Conservation (phyloP, 2,888 invertebrate species). For the Cheilosia variabilis region DNA sequence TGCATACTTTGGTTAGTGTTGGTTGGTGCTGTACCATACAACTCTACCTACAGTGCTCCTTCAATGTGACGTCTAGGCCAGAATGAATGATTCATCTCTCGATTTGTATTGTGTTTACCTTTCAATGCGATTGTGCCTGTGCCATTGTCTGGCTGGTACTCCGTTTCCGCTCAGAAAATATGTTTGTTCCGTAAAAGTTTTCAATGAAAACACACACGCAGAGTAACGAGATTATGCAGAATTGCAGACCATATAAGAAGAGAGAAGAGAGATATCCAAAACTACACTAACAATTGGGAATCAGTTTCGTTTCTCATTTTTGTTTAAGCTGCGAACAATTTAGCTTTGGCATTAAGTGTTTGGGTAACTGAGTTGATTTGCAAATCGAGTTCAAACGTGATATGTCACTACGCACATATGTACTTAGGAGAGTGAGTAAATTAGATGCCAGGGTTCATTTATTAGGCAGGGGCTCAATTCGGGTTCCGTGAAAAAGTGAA, state of each 20-base stretch:
- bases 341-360: neutral
- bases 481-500: too few relatives aligned
- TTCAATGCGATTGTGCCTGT: conserved; percentile 38
- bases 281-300: neutral
- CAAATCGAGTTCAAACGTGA: too few relatives aligned
- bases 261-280: conserved; percentile 28
- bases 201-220: neutral
- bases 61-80: conserved; percentile 35
- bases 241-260: conserved; percentile 45
- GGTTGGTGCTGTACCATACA: too few relatives aligned
- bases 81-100: conserved; percentile 71
- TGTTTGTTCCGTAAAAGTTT: conserved; percentile 43
- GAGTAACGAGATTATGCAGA: conserved; percentile 56
- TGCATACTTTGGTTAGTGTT: conserved; percentile 12
- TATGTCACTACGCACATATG: too few relatives aligned
- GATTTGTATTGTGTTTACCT: conserved; percentile 69
- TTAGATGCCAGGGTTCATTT: too few relatives aligned
- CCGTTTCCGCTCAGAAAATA: conserved; percentile 35
- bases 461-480: too few relatives aligned
- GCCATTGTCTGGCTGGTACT: conserved; percentile 39
- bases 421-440: too few relatives aligned
- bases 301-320: neutral
- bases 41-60: neutral
- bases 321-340: neutral
- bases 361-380: too few relatives aligned